Evolutionary conservation across 2,113 vertebrate species (phyloP).

Genomic region (Gasterosteus aculeatus): DNA sequence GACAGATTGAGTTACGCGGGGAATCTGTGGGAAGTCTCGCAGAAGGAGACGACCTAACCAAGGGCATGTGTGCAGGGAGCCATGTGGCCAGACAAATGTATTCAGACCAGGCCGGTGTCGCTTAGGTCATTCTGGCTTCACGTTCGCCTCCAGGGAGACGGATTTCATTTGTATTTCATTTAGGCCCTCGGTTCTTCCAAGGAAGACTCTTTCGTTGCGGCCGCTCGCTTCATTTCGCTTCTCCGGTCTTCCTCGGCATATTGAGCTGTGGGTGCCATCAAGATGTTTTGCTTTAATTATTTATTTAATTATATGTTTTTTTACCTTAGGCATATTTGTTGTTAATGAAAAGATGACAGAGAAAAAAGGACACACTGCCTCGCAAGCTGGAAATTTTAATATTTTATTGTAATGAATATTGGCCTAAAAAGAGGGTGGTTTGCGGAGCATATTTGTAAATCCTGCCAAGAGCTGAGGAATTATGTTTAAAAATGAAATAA

Average conservation of each 20-base stretch:
- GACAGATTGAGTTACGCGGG: constrained; percentile 74
- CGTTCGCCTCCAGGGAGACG: constrained; percentile 50
- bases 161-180: constrained; percentile 61
- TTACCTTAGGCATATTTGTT: neutral
- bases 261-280: neutral
- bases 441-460: constrained; percentile 32
- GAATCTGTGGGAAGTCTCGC: constrained; percentile 72
- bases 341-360: neutral
- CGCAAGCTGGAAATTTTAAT: neutral
- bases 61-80: constrained; percentile 73
- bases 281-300: neutral
- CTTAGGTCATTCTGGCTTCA: constrained; percentile 63
- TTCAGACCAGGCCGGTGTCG: constrained; percentile 58
- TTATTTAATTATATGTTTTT: neutral
- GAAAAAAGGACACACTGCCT: neutral
- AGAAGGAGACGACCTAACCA: constrained; percentile 70
- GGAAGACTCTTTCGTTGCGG: constrained; percentile 1
- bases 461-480: constrained; percentile 22
- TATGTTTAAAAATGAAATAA: constrained; percentile 49
- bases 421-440: constrained; percentile 12
- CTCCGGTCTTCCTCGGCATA: neutral
- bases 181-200: constrained; percentile 13
- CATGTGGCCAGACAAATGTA: constrained; percentile 63
- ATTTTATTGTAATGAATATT: neutral
- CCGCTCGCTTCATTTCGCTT: neutral